Evolutionary conservation across 2,888 invertebrate species (phyloP), one percentile per base, ranked within the genome.

Genomic region (Drosophila phalerata): DNA sequence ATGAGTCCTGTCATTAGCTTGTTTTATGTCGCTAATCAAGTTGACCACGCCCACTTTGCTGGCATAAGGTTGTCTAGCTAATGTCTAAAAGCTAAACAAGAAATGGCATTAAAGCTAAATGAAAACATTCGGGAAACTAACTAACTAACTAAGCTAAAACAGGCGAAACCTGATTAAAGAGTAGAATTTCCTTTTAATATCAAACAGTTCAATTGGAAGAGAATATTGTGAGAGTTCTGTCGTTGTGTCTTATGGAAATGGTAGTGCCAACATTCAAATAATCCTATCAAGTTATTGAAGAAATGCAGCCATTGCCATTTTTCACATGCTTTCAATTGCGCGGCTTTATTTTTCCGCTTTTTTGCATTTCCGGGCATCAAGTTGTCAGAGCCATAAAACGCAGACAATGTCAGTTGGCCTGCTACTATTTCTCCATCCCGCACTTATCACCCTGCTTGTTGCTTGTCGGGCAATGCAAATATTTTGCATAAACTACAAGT

Each of bases 1-100:
- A 83, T 85, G 85, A 79, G 77, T 60, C 42, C 65, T 67, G 83
- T 85, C 83, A 79, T 83, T 88, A 85, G 80, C 83, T 82, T 82
- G 72, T 82, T 85, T 85, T 85, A 85, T 88, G 80, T 72, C 66
- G 68, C 83, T 79, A 88, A 85, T 83, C 88, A 88, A 79, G 63
- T 47, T 70, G 56, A 71, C 79, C 79, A 79, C 53, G 63, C 70
- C 75, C 57, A 32, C 57, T 30, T 15, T 11, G 15, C 11, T 22
- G 2, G 25, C 22, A 13, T n/a, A 30, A 9, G 32, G 10, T 19
- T 45, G 56, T 37, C 32, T 43, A 34, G 43, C 19, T 32, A 22
- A 55, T 55, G 57, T 57, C 38, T 30, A 13, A 9, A 30, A 38
- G 38, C 48, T 19, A 13, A 22, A 32, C 28, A 11, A 5, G 17